phyloP scores from a whole-genome alignment of 1,140 invertebrate species.

The Laodelphax striatellus region DNA sequence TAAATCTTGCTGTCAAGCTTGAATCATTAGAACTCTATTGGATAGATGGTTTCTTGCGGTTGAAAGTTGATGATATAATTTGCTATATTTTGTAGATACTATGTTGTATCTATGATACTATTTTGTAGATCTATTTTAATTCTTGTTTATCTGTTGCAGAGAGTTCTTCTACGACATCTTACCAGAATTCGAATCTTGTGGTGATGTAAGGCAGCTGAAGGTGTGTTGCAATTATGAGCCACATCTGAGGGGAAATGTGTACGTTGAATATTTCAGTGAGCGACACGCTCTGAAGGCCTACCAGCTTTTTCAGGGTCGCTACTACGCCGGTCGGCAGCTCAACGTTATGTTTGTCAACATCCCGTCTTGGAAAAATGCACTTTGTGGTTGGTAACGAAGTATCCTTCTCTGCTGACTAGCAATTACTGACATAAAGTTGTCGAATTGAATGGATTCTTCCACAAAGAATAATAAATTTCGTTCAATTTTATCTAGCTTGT shows the following conservation, averaged over 20 bases:
- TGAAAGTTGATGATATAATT: too few relatives aligned
- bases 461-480: too few relatives aligned
- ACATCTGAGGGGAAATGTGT: conserved; percentile 84
- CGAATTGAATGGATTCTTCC: too few relatives aligned
- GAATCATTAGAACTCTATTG: too few relatives aligned
- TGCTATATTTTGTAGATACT: too few relatives aligned
- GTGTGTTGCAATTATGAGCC: conserved; percentile 77
- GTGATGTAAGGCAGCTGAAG: conserved; percentile 65
- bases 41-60: too few relatives aligned
- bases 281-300: conserved; percentile 61
- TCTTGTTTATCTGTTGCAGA: conserved; percentile 28
- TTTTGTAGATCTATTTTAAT: not conserved
- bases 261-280: conserved; percentile 64
- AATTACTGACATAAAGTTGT: not conserved
- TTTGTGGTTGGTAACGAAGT: conserved; percentile 59
- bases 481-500: too few relatives aligned
- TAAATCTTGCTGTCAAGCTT: too few relatives aligned
- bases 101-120: too few relatives aligned
- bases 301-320: conserved; percentile 69
- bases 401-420: not conserved
- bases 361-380: conserved; percentile 69
- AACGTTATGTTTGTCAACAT: conserved; percentile 71
- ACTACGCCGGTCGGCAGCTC: conserved; percentile 75
- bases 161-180: conserved; percentile 83
- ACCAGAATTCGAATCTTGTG: conserved; percentile 69